phyloP scores from a whole-genome alignment of 2,888 invertebrate genomes.

The Andrena praecox region DNA sequence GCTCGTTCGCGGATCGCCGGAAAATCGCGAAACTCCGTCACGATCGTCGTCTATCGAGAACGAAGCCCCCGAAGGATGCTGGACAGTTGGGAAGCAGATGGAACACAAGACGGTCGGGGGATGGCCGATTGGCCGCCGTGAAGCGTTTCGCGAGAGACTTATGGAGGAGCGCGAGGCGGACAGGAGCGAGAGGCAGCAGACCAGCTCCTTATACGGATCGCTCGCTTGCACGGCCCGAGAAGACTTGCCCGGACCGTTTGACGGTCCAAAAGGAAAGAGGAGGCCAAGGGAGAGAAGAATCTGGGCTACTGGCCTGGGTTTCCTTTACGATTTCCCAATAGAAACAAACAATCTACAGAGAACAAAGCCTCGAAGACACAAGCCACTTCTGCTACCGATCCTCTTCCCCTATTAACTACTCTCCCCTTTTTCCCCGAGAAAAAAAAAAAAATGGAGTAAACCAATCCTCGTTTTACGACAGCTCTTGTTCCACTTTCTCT shows the following conservation, averaged over 20 bases:
- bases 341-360: neutral
- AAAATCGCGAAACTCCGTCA: neutral
- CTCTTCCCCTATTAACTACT: neutral
- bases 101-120: neutral
- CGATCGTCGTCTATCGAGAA: neutral
- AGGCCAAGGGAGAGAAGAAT: constrained; percentile 16
- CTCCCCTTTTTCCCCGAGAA: neutral
- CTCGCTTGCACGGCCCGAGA: constrained; percentile 51
- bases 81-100: neutral
- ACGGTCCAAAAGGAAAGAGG: constrained; percentile 55
- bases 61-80: neutral
- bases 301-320: neutral
- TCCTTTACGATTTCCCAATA: neutral
- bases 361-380: neutral
- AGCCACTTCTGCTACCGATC: neutral
- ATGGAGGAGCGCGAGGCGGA: constrained; percentile 10
- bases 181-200: constrained; percentile 70
- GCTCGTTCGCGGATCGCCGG: neutral
- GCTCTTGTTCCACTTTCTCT: neutral
- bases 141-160: constrained; percentile 3
- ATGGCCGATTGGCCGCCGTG: neutral
- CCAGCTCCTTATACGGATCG: constrained; percentile 78
- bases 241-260: constrained; percentile 57
- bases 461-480: constrained; percentile 1
- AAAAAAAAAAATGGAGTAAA: neutral